phyloP scores from a whole-genome alignment of 2,797 vertebrate genomes.

The Eulemur rubriventer region DNA sequence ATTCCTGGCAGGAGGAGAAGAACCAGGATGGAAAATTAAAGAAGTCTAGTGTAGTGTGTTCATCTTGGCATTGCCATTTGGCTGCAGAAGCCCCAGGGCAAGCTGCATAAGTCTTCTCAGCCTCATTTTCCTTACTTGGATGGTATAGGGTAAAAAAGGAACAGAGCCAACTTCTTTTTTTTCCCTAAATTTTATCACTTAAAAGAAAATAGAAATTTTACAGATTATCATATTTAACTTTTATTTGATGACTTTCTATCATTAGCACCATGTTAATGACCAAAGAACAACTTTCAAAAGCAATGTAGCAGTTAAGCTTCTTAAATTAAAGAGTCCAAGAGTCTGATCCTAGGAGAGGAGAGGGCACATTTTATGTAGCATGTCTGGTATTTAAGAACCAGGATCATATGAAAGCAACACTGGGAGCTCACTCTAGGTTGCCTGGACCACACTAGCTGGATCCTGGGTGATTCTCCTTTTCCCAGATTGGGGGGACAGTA shows the following conservation, averaged over 20 bases:
- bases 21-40: constrained; percentile 47
- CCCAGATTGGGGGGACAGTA: neutral
- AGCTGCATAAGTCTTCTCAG: neutral
- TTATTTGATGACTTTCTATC: neutral
- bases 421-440: neutral
- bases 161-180: neutral
- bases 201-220: neutral
- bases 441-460: neutral
- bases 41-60: constrained; percentile 15
- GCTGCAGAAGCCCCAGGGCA: neutral
- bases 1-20: constrained; percentile 55
- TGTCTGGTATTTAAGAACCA: neutral
- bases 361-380: neutral
- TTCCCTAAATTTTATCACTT: neutral
- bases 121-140: neutral
- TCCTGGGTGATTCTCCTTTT: neutral
- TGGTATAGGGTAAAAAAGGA: neutral
- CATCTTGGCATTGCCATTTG: constrained; percentile 1
- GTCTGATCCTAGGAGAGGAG: neutral
- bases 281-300: constrained; percentile 12
- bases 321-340: neutral
- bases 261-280: neutral
- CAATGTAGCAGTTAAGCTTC: neutral
- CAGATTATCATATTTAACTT: neutral
- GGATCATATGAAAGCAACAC: neutral